Conservation (phyloP, 2,888 invertebrate species). For the Meta bourneti region DNA sequence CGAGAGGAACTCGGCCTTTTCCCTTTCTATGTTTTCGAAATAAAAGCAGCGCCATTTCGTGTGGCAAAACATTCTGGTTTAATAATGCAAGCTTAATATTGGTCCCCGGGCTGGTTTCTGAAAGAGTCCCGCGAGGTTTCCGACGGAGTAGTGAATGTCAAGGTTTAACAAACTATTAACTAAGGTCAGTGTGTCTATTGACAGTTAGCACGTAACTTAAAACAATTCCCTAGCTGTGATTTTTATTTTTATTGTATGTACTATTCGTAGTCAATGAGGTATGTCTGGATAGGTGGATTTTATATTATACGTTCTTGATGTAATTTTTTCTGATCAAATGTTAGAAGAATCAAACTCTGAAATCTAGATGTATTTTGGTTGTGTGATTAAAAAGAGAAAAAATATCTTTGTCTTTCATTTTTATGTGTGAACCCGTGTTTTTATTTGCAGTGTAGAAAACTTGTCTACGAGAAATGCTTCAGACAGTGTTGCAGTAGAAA, state of each 20-base stretch:
- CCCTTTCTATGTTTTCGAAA: no score
- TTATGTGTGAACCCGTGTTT: neutral
- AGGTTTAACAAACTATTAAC: neutral
- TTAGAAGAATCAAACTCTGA: constrained; percentile 7
- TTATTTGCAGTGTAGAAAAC: no score
- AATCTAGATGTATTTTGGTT: constrained; percentile 25
- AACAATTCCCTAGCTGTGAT: constrained; percentile 34
- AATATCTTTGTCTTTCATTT: neutral
- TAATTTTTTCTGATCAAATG: constrained; percentile 49
- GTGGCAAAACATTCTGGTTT: no score
- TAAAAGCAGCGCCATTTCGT: no score
- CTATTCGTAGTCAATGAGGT: constrained; percentile 55
- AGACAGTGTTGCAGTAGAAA: no score
- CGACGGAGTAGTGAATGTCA: neutral
- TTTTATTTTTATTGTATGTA: constrained; percentile 31
- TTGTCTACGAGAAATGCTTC: no score
- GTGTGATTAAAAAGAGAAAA: constrained; percentile 36
- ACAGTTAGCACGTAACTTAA: neutral
- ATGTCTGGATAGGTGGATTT: constrained; percentile 75
- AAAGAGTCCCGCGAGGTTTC: neutral
- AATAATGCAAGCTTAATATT: no score
- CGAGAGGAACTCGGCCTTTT: no score
- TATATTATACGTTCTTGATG: constrained; percentile 37
- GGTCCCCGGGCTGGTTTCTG: neutral
- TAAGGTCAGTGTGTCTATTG: neutral